Conservation (phyloP, 2,797 vertebrate genomes). For the Loriculus beryllinus region DNA sequence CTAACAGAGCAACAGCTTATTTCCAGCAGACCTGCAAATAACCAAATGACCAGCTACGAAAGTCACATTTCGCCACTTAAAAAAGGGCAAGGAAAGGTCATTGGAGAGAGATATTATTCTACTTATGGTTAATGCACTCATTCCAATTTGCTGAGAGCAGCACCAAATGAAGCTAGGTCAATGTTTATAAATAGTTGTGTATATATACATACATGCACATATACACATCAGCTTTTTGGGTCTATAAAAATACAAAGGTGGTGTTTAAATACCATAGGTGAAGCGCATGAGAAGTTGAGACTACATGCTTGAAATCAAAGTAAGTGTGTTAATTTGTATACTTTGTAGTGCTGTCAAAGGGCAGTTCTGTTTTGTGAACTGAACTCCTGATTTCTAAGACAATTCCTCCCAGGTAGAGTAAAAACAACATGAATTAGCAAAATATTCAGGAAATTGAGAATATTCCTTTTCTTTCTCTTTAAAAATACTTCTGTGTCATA, state of each 20-base stretch:
- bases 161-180: neutral
- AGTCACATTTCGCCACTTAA: neutral
- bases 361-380: neutral
- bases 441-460: neutral
- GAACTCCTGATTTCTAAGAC: neutral
- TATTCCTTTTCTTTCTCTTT: neutral
- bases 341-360: neutral
- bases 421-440: rapidly evolving
- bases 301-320: neutral
- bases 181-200: neutral
- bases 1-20: neutral
- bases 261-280: neutral
- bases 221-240: rapidly evolving
- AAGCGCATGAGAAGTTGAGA: neutral
- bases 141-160: neutral
- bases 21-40: neutral
- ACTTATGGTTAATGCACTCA: neutral
- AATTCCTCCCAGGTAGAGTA: neutral
- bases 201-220: neutral
- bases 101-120: neutral
- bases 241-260: neutral
- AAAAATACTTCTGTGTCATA: neutral
- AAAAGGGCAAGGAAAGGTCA: neutral
- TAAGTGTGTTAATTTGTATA: neutral
- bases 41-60: neutral